These are phyloP conservation scores for Eucera pruinosa DNA, from an alignment of 2,888 invertebrate genomes.

Conservation along the genomic window DNA sequence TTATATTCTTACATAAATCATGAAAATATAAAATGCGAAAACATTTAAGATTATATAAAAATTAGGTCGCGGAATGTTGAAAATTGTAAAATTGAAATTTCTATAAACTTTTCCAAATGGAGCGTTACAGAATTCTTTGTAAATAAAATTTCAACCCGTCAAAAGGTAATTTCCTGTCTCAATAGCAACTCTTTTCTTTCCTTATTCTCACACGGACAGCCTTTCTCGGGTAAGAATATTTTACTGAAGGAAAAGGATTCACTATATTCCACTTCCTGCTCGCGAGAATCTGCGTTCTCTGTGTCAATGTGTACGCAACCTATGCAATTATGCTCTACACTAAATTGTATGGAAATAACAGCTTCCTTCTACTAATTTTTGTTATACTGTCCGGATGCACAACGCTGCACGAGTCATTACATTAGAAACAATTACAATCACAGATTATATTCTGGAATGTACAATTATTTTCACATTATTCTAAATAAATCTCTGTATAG, in stretches of 20 bases:
- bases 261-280: conserved; percentile 7
- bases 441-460: conserved; percentile 8
- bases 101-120: too few species aligned
- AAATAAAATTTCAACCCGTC: conserved; percentile 3
- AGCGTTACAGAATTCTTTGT: background rate
- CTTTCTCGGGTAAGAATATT: conserved; percentile 4
- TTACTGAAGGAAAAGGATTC: conserved; percentile 1
- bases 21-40: background rate
- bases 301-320: conserved; percentile 7
- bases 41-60: background rate
- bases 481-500: too few species aligned
- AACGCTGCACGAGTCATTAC: background rate
- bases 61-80: background rate
- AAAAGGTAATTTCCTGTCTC: background rate
- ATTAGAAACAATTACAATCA: conserved; percentile 21
- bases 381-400: conserved; percentile 3
- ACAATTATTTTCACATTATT: conserved; percentile 28
- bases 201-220: background rate
- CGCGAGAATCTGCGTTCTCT: conserved; percentile 9
- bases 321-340: conserved; percentile 17
- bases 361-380: conserved; percentile 10
- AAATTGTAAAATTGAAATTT: background rate
- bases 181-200: background rate
- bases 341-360: conserved; percentile 34
- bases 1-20: too few species aligned